Conservation (phyloP, 2,888 invertebrate species). For the Trachelus iudaicus region DNA sequence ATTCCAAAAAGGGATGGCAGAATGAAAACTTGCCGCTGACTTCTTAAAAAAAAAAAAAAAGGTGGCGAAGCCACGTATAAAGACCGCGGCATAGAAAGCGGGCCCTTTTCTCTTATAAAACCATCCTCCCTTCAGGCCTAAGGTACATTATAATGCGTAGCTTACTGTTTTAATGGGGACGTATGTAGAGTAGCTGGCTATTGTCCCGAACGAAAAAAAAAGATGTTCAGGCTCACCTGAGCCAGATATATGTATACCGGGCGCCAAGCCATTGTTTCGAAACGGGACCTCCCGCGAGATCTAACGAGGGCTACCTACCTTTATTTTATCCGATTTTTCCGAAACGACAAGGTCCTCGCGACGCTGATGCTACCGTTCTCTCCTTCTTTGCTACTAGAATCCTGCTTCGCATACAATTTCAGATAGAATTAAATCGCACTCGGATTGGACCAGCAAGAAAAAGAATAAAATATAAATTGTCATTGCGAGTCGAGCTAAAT, state of each 20-base stretch:
- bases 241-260: conserved; percentile 31
- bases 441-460: background rate
- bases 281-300: conserved; percentile 49
- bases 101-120: conserved; percentile 1
- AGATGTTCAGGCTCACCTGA: conserved; percentile 48
- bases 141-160: conserved; percentile 54
- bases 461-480: background rate
- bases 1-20: background rate
- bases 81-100: conserved; percentile 12
- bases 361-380: background rate
- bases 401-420: background rate
- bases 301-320: conserved; percentile 35
- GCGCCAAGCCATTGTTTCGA: conserved; percentile 53
- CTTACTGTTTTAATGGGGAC: conserved; percentile 57
- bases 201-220: conserved; percentile 48
- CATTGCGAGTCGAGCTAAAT: background rate
- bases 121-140: background rate
- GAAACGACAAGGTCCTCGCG: background rate
- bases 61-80: conserved; percentile 18
- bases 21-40: background rate
- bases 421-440: background rate
- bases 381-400: background rate
- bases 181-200: conserved; percentile 57
- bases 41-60: background rate
- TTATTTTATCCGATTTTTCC: background rate